phyloP scores from a whole-genome alignment of 2,797 vertebrate species.

The Neomorphus geoffroyi region DNA sequence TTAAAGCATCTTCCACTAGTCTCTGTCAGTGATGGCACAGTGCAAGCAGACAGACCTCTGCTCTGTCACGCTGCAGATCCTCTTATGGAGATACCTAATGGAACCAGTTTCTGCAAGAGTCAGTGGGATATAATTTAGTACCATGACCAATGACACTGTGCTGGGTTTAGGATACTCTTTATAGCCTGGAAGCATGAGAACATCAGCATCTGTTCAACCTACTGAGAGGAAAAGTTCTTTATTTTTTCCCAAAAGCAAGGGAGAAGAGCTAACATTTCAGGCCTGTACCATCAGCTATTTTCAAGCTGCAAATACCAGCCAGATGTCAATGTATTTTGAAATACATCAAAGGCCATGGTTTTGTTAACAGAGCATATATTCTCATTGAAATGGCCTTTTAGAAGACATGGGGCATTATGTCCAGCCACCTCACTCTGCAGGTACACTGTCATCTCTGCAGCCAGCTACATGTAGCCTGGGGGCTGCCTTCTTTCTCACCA shows the following conservation, averaged over 20 bases:
- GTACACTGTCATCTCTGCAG: accelerated
- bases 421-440: accelerated
- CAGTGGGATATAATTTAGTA: not conserved
- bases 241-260: not conserved
- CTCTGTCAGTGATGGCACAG: not conserved
- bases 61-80: not conserved
- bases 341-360: accelerated
- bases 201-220: not conserved
- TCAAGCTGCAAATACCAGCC: not conserved
- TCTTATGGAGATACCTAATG: accelerated
- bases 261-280: not conserved
- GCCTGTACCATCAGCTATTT: not conserved
- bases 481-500: not conserved
- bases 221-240: not conserved
- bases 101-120: not conserved
- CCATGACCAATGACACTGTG: not conserved
- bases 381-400: not conserved
- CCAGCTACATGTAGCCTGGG: accelerated
- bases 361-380: accelerated
- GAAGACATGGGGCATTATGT: not conserved
- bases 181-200: not conserved
- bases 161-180: not conserved
- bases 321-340: not conserved
- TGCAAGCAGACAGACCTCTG: not conserved
- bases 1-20: not conserved